Percentiles rank a stretch among this genome's conserved stretches.
phyloP scores from a whole-genome alignment of 2,797 vertebrate species.

The Phoxinus dragarum region DNA sequence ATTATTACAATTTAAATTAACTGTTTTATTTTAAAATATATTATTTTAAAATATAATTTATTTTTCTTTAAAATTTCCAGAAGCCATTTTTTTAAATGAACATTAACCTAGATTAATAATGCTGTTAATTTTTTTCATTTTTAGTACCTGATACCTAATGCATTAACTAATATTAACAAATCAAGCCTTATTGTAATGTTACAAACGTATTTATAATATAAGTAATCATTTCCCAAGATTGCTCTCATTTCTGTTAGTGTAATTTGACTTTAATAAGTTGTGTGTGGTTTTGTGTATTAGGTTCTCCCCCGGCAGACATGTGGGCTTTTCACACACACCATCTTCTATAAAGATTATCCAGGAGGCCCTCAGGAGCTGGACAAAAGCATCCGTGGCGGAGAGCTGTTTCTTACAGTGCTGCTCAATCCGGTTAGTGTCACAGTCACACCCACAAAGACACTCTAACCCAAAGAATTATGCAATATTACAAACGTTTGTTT shows the following conservation, averaged over 20 bases:
- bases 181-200: not conserved
- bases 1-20: not conserved
- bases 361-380: conserved; percentile 95
- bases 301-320: conserved; percentile 95
- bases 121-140: not conserved
- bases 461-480: not conserved
- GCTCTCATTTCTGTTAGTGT: not conserved
- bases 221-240: not conserved
- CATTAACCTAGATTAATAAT: not conserved
- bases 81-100: not conserved
- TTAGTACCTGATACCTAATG: not conserved
- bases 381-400: conserved; percentile 95
- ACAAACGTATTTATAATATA: not conserved
- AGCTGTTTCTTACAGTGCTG: conserved; percentile 94
- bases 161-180: not conserved
- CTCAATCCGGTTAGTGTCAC: conserved; percentile 89
- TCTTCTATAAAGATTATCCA: conserved; percentile 97
- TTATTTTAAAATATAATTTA: not conserved
- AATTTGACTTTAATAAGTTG: not conserved
- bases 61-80: not conserved
- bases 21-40: not conserved
- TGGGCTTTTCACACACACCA: conserved; percentile 96
- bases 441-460: not conserved
- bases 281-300: conserved; percentile 67
- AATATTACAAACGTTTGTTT: not conserved